Evolutionary conservation across 2,797 vertebrate species (phyloP), one percentile per base, ranked within the genome.

Genomic region (Falco novaeseelandiae): DNA sequence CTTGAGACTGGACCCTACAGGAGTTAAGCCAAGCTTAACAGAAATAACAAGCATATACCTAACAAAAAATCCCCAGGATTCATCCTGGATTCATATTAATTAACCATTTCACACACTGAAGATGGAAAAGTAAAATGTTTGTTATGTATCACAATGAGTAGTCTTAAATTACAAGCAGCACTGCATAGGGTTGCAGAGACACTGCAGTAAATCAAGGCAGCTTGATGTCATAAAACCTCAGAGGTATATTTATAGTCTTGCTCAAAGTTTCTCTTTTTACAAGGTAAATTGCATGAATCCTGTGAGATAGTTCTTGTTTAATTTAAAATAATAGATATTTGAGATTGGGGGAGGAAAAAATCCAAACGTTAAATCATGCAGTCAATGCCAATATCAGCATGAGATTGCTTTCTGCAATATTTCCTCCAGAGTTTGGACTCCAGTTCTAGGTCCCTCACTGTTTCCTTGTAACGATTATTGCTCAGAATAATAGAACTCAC

Each of bases 321-420:
- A 85, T 80, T 72, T 87, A 83, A 95, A 89, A 73, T 59, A 90
- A 84, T 51, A 82, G 25, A 46, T 55, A 82, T 72, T 65, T 79
- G 38, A 84, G 54, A 51, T n/a, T 44, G 6, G 9, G 2, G 2
- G 12, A 10, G 4, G 2, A 3, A 2, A 2, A 58, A 46, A 34
- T 58, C 12, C 8, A 19, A 48, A 17, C 16, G 21, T 72, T 71
- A 87, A 72, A 89, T 87, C 58, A 66, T 18, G 16, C 18, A 76
- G 32, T 67, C 83, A 81, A 23, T 72, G 16, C 6, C 42, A 74
- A 32, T 59, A 38, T 25, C 66, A 84, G 23, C 22, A 55, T 49
- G 77, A 66, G 55, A 70, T 38, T 70, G 18, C 15, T 77, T 92
- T 87, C 65, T 86, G n/a, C n/a, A 57, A 22, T 49, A 38, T 9